Percentiles rank a stretch among this genome's conserved stretches.
phyloP scores from a whole-genome alignment of 2,888 invertebrate genomes.

The Ypsolopha scabrella region DNA sequence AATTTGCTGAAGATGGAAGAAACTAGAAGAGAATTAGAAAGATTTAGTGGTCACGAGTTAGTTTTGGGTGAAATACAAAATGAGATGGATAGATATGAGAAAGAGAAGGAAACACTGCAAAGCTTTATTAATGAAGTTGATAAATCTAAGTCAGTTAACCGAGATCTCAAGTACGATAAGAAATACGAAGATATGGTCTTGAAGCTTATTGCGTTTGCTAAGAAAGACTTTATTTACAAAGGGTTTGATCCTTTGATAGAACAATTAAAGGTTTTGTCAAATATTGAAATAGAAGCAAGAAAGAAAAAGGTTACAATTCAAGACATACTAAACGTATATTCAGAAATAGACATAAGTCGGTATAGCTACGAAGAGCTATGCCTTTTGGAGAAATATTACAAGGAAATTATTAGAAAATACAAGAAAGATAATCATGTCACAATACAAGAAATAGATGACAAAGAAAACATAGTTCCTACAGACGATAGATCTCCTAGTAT shows the following conservation, averaged over 20 bases:
- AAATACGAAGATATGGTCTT: constrained; percentile 61
- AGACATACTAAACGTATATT: constrained; percentile 52
- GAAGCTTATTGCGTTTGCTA: constrained; percentile 56
- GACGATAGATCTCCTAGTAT: constrained; percentile 19
- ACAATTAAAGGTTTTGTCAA: constrained; percentile 45
- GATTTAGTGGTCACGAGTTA: constrained; percentile 57
- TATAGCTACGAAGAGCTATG: constrained; percentile 61
- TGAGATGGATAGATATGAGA: constrained; percentile 42
- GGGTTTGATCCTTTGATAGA: constrained; percentile 63
- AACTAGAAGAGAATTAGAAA: constrained; percentile 49
- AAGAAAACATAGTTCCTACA: constrained; percentile 34
- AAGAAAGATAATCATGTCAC: constrained; percentile 23
- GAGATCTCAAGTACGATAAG: constrained; percentile 51
- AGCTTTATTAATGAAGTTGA: constrained; percentile 57
- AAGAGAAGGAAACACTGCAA: constrained; percentile 45
- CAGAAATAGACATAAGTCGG: constrained; percentile 48
- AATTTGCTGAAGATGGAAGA: constrained; percentile 61
- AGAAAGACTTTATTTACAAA: constrained; percentile 57
- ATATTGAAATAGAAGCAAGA: constrained; percentile 38
- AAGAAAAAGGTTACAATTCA: constrained; percentile 43
- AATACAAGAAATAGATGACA: constrained; percentile 14
- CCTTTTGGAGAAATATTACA: constrained; percentile 55
- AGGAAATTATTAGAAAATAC: constrained; percentile 54
- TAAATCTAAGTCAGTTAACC: constrained; percentile 44
- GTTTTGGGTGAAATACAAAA: constrained; percentile 47